A percentile compares a stretch with the other conserved stretches of the same genome.
These are phyloP conservation scores for Parus major DNA, from an alignment of 2,113 vertebrate genomes.

Conservation along the genomic window DNA sequence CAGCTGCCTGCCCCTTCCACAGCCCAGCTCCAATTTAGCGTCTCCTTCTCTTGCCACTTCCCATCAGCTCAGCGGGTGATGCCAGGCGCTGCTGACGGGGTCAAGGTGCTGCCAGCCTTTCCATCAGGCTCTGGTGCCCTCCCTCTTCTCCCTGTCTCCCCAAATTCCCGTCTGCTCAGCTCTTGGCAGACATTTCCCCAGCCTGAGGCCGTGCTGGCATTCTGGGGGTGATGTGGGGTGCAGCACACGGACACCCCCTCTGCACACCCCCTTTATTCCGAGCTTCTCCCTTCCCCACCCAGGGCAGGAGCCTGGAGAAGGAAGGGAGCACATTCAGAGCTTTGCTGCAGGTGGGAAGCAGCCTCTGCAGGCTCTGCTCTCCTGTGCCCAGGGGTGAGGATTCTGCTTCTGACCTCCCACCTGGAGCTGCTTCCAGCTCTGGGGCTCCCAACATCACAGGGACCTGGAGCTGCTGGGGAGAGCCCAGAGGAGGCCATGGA, in stretches of 20 bases:
- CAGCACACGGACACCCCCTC: background rate
- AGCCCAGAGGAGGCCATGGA: background rate
- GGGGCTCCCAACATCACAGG: background rate
- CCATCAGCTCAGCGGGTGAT: background rate
- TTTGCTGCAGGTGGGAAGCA: background rate
- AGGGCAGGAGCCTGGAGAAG: background rate
- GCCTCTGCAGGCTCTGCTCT: background rate
- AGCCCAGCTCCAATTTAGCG: background rate
- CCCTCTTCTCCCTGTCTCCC: background rate
- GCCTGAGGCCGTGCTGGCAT: background rate
- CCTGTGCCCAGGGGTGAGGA: background rate
- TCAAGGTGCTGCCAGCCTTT: background rate
- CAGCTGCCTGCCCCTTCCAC: slow-evolving; percentile 10
- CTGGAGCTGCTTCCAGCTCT: background rate
- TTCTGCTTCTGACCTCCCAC: background rate
- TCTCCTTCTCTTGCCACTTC: background rate
- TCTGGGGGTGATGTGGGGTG: background rate
- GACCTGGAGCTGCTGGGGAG: background rate
- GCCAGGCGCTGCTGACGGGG: background rate
- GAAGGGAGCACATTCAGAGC: background rate
- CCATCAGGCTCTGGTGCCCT: background rate
- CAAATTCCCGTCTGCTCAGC: background rate
- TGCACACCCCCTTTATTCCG: background rate
- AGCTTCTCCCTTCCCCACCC: fast-evolving
- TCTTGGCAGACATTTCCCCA: background rate